These are phyloP conservation scores for Calephelis virginiensis DNA, from an alignment of 1,140 invertebrate genomes.

Conservation along the genomic window DNA sequence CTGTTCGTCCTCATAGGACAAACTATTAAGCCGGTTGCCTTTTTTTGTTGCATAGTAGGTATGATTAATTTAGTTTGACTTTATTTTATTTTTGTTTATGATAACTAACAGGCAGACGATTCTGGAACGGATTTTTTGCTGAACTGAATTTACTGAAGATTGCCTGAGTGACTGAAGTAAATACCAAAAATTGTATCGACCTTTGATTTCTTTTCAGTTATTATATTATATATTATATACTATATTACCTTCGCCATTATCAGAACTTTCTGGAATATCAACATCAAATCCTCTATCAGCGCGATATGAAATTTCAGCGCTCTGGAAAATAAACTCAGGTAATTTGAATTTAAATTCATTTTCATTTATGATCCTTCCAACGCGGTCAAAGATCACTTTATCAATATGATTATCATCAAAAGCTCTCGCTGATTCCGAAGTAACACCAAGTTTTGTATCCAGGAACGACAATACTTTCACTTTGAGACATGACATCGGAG, in stretches of 20 bases:
- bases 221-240: constrained; percentile 59
- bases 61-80: too few relatives aligned
- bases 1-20: background rate
- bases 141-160: background rate
- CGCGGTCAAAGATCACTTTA: constrained; percentile 85
- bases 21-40: background rate
- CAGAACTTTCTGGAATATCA: constrained; percentile 76
- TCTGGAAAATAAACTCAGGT: constrained; percentile 85
- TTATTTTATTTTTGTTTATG: too few relatives aligned
- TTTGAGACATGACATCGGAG: constrained; percentile 84
- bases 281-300: constrained; percentile 83
- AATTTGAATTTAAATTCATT: constrained; percentile 85
- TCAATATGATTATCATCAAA: constrained; percentile 82
- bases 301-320: constrained; percentile 83
- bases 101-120: too few relatives aligned
- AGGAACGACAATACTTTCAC: constrained; percentile 85
- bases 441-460: constrained; percentile 83
- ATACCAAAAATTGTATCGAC: too few relatives aligned
- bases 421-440: constrained; percentile 79
- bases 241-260: constrained; percentile 68
- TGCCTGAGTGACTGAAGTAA: too few relatives aligned
- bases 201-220: constrained; percentile 1
- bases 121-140: too few relatives aligned
- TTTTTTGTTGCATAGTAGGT: too few relatives aligned
- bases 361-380: constrained; percentile 82